A percentile compares a stretch with the other conserved stretches of the same genome.
Conservation (phyloP, 2,888 invertebrate genomes). For the Pseudococcus longispinus region DNA sequence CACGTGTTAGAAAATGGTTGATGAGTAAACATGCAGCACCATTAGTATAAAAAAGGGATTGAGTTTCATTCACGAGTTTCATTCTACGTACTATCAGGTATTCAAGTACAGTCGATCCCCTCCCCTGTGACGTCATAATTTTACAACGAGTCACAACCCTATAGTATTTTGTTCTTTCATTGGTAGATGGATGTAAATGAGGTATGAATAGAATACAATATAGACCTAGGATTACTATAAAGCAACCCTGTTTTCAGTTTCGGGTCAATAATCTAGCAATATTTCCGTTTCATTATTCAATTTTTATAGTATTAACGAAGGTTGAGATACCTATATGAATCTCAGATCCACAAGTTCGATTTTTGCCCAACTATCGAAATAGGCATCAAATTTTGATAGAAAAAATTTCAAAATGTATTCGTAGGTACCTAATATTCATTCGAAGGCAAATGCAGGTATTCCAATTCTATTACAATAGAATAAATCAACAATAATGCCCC, state of each 20-base stretch:
- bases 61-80: conserved; percentile 7
- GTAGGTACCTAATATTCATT: too few species aligned
- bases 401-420: too few species aligned
- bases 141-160: neutral
- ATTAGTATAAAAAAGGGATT: conserved; percentile 4
- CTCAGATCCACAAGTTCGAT: too few species aligned
- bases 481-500: too few species aligned
- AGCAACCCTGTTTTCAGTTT: neutral
- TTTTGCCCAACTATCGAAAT: too few species aligned
- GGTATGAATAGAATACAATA: conserved; percentile 3
- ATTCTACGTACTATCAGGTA: neutral
- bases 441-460: too few species aligned
- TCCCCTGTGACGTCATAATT: neutral
- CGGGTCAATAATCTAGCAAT: conserved; percentile 11
- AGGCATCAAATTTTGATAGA: too few species aligned
- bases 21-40: neutral
- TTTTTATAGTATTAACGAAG: neutral
- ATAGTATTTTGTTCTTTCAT: conserved; percentile 10
- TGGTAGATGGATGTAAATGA: neutral
- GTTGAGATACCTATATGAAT: neutral
- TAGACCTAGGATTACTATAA: neutral
- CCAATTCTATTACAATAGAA: too few species aligned
- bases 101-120: neutral
- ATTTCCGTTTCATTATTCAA: neutral
- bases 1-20: neutral